Base-by-base conservation (phyloP, 1,140 invertebrate species). In the Nasonia longicornis region DNA sequence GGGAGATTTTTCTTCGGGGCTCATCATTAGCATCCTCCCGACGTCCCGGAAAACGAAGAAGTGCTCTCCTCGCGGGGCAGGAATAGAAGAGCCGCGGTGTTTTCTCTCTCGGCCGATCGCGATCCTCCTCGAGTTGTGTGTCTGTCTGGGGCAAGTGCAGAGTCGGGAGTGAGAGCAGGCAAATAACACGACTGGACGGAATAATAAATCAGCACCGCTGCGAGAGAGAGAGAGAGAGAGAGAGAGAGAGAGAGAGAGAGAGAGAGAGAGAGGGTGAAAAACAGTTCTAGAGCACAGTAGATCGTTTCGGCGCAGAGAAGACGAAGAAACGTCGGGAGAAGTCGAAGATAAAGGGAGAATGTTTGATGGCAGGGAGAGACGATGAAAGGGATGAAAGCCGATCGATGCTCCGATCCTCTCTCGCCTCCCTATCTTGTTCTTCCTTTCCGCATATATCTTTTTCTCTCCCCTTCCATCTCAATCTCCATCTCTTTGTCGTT, bases 21-120 rank as follows among this genome's bases (percentile, higher is more conserved):
- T 77, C 75, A 73, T 81, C 74, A 77, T 81, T 81, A 81, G 58
- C 69, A 81, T 81, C 69, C 16, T 72, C 12, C 31, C 70, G 75
- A 77, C 58, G 2, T 48, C 22, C 22, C 1, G 16, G 10, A 1
- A 48, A 38, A 70, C 20, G 45, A 52, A 58, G 31, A 22, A 64
- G 31, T 35, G 31, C 29, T 58, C 69, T 38, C 16, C 26, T 10
- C 31, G 31, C 8, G 14, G 20, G 52, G n/a, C 2, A 67, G n/a
- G 29, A 11, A 26, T 16, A 42, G 73, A 66, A 42, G 16, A n/a
- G 45, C 31, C 16, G n/a, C 0, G n/a, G n/a, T 20, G 35, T 35
- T 74, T 52, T 67, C 31, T 52, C 70, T 72, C 52, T 72, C 31
- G 4, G n/a, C n/a, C 26, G 42, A 77, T 79, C 31, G 45, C 45